Evolutionary conservation across 2,888 invertebrate species (phyloP).

Genomic region (Drosophila mimica): DNA sequence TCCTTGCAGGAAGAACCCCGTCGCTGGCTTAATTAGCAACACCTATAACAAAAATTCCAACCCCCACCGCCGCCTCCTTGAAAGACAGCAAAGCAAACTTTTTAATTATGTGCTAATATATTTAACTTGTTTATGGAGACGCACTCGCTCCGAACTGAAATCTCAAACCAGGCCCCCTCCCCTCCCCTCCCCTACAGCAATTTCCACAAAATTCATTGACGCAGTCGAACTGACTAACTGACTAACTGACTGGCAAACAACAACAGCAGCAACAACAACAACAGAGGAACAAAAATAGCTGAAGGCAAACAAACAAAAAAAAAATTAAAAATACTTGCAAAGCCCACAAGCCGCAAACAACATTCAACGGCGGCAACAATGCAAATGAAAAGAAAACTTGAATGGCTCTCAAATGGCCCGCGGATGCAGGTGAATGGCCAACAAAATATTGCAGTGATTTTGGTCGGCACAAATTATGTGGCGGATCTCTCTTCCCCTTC

Average conservation of each 20-base stretch:
- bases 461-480: conserved; percentile 69
- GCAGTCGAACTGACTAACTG: conserved; percentile 28
- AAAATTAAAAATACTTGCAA: conserved; percentile 20
- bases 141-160: background rate
- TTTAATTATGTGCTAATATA: conserved; percentile 68
- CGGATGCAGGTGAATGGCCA: conserved; percentile 59
- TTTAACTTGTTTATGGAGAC: conserved; percentile 56
- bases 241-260: conserved; percentile 34
- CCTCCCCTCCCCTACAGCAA: background rate
- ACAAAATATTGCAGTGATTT: conserved; percentile 78
- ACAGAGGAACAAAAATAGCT: background rate
- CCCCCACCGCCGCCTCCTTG: background rate
- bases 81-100: conserved; percentile 55
- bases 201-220: conserved; percentile 13
- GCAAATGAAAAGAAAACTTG: conserved; percentile 35
- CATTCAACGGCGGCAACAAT: conserved; percentile 16
- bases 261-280: background rate
- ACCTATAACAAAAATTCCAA: conserved; percentile 14
- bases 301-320: background rate
- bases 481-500: background rate
- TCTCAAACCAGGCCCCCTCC: background rate
- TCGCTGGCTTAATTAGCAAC: conserved; percentile 60
- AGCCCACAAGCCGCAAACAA: conserved; percentile 44
- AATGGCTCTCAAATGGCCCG: conserved; percentile 32
- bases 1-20: conserved; percentile 46